Conservation (phyloP, 2,797 vertebrate genomes). For the Halcyon leucocephala region DNA sequence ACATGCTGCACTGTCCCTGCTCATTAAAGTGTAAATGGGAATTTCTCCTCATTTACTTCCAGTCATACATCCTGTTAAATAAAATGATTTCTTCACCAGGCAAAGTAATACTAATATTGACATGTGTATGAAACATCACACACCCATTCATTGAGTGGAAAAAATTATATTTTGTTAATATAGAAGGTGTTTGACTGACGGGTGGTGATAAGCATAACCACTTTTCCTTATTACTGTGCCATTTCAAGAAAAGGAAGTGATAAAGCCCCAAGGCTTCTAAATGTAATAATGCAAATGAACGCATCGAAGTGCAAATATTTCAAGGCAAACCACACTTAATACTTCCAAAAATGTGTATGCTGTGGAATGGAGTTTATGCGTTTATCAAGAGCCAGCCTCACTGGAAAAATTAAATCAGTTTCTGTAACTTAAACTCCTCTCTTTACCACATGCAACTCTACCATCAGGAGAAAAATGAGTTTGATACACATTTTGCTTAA, state of each 20-base stretch:
- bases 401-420: not conserved
- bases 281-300: conserved; percentile 75
- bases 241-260: conserved; percentile 78
- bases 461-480: not conserved
- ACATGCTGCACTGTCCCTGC: conserved; percentile 77
- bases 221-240: conserved; percentile 77
- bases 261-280: conserved; percentile 78
- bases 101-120: conserved; percentile 73
- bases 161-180: conserved; percentile 77
- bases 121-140: conserved; percentile 76
- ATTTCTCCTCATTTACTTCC: conserved; percentile 65
- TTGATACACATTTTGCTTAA: not conserved
- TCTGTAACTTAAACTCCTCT: not conserved
- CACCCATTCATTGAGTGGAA: conserved; percentile 66
- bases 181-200: conserved; percentile 84
- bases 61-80: conserved; percentile 68
- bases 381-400: not conserved
- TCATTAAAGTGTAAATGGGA: conserved; percentile 73
- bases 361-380: not conserved
- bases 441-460: not conserved
- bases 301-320: conserved; percentile 65
- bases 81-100: conserved; percentile 70
- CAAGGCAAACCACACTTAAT: conserved; percentile 44
- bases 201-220: conserved; percentile 78
- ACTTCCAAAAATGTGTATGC: conserved; percentile 27